Percentiles rank a stretch among this genome's conserved stretches.
These are phyloP conservation scores for Laothoe populi DNA, from an alignment of 2,888 invertebrate species.

Conservation along the genomic window DNA sequence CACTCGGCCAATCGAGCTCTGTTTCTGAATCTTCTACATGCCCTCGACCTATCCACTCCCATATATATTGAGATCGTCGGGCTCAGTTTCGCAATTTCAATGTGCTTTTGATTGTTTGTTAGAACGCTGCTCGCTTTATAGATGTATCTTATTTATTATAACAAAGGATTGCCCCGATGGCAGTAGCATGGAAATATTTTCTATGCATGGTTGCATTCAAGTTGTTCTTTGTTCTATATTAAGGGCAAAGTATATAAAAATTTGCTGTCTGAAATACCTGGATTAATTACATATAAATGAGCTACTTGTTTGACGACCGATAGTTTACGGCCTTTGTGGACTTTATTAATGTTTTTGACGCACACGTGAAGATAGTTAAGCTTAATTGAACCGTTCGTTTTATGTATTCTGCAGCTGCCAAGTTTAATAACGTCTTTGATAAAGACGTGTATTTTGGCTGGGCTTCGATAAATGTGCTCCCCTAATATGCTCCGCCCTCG, in stretches of 20 bases:
- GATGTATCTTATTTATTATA: not conserved
- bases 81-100: constrained; percentile 75
- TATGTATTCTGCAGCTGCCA: constrained; percentile 62
- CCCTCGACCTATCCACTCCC: constrained; percentile 62
- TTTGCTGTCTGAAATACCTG: not conserved
- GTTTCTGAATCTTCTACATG: constrained; percentile 59
- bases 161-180: not conserved
- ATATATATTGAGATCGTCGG: constrained; percentile 69
- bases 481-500: constrained; percentile 67
- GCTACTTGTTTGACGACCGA: not conserved
- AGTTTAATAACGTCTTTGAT: constrained; percentile 77
- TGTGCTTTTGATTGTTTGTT: not conserved
- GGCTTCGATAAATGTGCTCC: constrained; percentile 67
- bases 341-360: no score
- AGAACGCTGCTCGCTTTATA: not conserved
- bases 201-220: not conserved
- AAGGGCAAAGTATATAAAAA: not conserved
- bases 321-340: no score
- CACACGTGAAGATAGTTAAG: constrained; percentile 52
- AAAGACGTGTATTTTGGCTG: constrained; percentile 68
- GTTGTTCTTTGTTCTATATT: not conserved
- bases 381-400: constrained; percentile 60
- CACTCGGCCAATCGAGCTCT: constrained; percentile 49
- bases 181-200: not conserved
- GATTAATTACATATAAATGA: not conserved